Conservation (phyloP, 2,888 invertebrate genomes). For the Eueremaeus valkanovi region DNA sequence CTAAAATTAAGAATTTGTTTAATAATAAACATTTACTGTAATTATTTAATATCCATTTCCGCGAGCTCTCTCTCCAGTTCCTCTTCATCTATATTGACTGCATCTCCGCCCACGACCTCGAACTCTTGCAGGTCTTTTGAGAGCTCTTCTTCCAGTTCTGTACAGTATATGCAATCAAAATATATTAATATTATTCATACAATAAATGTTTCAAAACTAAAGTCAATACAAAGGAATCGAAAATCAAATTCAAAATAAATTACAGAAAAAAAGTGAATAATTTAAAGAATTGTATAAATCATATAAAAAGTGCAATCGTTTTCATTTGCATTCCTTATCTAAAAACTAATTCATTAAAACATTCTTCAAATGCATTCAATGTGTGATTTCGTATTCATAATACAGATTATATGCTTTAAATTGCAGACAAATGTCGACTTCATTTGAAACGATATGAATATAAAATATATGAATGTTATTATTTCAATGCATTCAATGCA, state of each 20-base stretch:
- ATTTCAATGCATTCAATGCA: too few relatives aligned
- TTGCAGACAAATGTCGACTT: too few relatives aligned
- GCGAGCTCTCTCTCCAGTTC: constrained; percentile 70
- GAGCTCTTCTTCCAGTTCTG: constrained; percentile 77
- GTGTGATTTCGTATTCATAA: neutral
- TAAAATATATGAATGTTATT: too few relatives aligned
- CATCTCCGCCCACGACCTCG: constrained; percentile 67
- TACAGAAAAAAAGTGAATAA: too few relatives aligned
- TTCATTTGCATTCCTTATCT: too few relatives aligned
- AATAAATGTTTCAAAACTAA: constrained; percentile 48
- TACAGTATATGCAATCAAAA: neutral
- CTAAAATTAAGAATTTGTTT: too few relatives aligned
- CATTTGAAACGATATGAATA: too few relatives aligned
- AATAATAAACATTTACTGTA: too few relatives aligned
- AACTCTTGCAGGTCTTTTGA: constrained; percentile 92
- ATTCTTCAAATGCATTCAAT: neutral
- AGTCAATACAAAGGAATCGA: constrained; percentile 50
- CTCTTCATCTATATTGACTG: constrained; percentile 52
- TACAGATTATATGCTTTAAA: too few relatives aligned
- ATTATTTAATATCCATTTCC: constrained; percentile 55
- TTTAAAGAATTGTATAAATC: too few relatives aligned
- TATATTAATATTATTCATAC: constrained; percentile 44
- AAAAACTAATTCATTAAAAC: too few relatives aligned
- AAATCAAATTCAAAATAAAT: constrained; percentile 37
- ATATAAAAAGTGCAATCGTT: too few relatives aligned